A percentile compares a stretch with the other conserved stretches of the same genome.
These are phyloP conservation scores for Xestia xanthographa DNA, from an alignment of 2,888 invertebrate species.

Conservation along the genomic window DNA sequence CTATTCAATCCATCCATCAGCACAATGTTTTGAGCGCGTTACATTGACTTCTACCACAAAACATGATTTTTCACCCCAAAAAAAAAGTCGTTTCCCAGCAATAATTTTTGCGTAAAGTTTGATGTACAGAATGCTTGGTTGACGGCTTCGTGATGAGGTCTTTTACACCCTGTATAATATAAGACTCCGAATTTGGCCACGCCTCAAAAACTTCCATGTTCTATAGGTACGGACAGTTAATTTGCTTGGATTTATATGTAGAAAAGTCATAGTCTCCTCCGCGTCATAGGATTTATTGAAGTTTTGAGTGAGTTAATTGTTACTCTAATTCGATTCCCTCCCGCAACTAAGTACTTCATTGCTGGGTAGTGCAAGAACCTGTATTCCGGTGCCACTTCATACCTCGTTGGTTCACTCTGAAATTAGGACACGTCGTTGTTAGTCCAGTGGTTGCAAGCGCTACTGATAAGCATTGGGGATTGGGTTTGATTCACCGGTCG, in stretches of 20 bases:
- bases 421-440: conserved; percentile 33
- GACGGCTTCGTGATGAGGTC: no score
- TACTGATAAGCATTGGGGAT: neutral
- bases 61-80: no score
- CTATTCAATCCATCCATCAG: no score
- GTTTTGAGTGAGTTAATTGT: conserved; percentile 23
- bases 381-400: conserved; percentile 70
- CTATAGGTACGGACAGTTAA: neutral
- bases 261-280: conserved; percentile 18
- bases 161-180: no score
- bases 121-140: no score
- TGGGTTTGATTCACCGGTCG: neutral
- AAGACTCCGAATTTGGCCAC: neutral
- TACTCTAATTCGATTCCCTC: conserved; percentile 5
- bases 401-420: conserved; percentile 58
- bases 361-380: conserved; percentile 77
- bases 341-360: conserved; percentile 36
- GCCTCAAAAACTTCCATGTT: neutral
- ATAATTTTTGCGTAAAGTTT: no score
- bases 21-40: no score
- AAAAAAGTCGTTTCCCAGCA: no score
- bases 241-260: neutral
- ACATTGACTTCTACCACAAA: no score
- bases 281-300: neutral
- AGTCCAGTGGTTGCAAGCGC: neutral